phyloP scores from a whole-genome alignment of 2,113 vertebrate species.

The Parus major region DNA sequence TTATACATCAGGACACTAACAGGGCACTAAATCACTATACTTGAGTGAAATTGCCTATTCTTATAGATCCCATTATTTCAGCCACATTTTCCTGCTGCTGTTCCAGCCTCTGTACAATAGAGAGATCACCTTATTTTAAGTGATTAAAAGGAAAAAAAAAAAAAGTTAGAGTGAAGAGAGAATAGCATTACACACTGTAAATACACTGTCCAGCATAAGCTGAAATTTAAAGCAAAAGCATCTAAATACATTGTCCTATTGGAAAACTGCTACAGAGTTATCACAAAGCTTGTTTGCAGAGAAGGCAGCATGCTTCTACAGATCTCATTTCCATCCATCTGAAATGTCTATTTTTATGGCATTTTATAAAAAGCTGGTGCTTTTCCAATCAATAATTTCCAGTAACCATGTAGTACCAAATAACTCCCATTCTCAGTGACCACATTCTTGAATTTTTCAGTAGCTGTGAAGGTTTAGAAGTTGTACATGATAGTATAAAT shows the following conservation, averaged over 20 bases:
- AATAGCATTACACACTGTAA: background rate
- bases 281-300: background rate
- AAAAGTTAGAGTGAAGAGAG: background rate
- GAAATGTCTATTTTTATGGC: background rate
- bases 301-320: background rate
- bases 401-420: background rate
- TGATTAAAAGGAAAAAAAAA: background rate
- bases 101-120: background rate
- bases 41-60: conserved; percentile 64
- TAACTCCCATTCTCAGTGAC: background rate
- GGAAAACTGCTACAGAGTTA: background rate
- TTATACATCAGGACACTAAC: conserved; percentile 61
- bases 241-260: background rate
- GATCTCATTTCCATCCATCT: background rate
- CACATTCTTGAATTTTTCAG: background rate
- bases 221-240: background rate
- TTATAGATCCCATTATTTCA: conserved; percentile 58
- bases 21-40: conserved; percentile 63
- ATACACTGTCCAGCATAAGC: background rate
- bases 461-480: background rate
- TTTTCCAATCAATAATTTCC: background rate
- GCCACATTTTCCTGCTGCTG: conserved; percentile 42
- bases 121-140: background rate
- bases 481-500: background rate
- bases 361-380: background rate